Percentiles rank a stretch among this genome's conserved stretches.
Evolutionary conservation across 1,140 invertebrate genomes (phyloP).

Genomic region (Antheraea mylitta): DNA sequence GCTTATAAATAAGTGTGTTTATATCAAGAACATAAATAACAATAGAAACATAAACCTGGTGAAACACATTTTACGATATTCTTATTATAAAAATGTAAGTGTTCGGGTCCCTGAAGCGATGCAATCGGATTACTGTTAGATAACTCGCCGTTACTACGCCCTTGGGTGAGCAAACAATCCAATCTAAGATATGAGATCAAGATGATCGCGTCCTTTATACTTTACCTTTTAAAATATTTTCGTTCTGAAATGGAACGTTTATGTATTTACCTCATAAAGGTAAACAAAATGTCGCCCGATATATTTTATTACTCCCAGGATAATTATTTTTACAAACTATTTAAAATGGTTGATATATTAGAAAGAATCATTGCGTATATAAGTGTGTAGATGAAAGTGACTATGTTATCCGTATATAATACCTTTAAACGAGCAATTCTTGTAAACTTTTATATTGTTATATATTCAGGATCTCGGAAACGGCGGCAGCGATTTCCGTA

Average conservation of each 20-base stretch:
- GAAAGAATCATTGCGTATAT: too few species aligned
- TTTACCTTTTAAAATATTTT: not conserved
- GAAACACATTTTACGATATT: conserved; percentile 1
- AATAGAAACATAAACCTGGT: not conserved
- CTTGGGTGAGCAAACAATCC: conserved; percentile 1
- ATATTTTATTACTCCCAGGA: not conserved
- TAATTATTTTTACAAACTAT: not conserved
- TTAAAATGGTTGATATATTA: too few species aligned
- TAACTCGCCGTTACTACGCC: not conserved
- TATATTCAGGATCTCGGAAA: too few species aligned
- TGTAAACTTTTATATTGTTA: too few species aligned
- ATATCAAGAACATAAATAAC: not conserved
- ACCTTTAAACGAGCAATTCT: too few species aligned
- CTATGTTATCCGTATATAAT: too few species aligned
- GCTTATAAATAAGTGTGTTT: not conserved
- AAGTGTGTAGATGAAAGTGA: too few species aligned
- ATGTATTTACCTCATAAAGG: not conserved
- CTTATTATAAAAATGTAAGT: conserved; percentile 1
- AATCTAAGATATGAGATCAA: conserved; percentile 2
- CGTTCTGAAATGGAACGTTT: not conserved
- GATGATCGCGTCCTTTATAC: not conserved
- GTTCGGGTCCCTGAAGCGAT: not conserved
- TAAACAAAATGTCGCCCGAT: not conserved
- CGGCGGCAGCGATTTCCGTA: too few species aligned
- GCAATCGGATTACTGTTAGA: not conserved